Evolutionary conservation across 1,140 invertebrate species (phyloP).

Genomic region (Drosophila yakuba): DNA sequence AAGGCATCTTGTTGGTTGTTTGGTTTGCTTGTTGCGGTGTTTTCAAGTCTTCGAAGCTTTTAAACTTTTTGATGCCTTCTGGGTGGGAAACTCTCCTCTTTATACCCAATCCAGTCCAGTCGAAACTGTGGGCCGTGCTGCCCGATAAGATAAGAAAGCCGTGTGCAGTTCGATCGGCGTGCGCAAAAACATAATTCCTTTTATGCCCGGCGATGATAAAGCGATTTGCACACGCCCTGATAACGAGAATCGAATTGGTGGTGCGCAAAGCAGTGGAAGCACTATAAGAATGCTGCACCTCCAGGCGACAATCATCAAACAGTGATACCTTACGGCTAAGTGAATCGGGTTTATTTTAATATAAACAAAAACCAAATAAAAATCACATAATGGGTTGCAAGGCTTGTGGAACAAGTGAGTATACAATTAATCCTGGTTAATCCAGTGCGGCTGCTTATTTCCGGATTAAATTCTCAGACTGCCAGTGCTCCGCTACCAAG

Average conservation of each 20-base stretch:
- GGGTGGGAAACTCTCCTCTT: neutral
- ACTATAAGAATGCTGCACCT: slow-evolving; percentile 46
- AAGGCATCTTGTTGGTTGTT: slow-evolving; percentile 57
- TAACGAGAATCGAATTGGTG: slow-evolving; percentile 27
- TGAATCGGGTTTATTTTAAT: neutral
- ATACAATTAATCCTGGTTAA: neutral
- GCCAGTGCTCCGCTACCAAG: slow-evolving; percentile 68
- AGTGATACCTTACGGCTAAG: slow-evolving; percentile 9
- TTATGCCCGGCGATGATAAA: slow-evolving; percentile 12
- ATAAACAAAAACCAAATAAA: neutral
- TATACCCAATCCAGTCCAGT: slow-evolving; percentile 30
- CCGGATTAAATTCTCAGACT: slow-evolving; percentile 28
- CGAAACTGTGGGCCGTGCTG: slow-evolving; percentile 13
- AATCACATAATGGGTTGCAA: slow-evolving; percentile 65
- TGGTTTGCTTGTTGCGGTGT: slow-evolving; percentile 1
- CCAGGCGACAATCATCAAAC: slow-evolving; percentile 9
- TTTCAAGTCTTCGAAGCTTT: slow-evolving; percentile 2
- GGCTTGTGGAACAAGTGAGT: slow-evolving; percentile 68
- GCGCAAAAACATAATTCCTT: slow-evolving; percentile 40
- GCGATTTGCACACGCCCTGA: slow-evolving; percentile 42
- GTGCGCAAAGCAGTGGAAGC: slow-evolving; percentile 47
- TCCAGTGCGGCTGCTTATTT: neutral
- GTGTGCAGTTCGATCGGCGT: slow-evolving; percentile 57
- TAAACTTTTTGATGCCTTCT: slow-evolving; percentile 23
- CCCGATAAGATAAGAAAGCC: slow-evolving; percentile 58